Evolutionary conservation across 1,140 invertebrate genomes (phyloP).

Genomic region (Saccostrea cuccullata): DNA sequence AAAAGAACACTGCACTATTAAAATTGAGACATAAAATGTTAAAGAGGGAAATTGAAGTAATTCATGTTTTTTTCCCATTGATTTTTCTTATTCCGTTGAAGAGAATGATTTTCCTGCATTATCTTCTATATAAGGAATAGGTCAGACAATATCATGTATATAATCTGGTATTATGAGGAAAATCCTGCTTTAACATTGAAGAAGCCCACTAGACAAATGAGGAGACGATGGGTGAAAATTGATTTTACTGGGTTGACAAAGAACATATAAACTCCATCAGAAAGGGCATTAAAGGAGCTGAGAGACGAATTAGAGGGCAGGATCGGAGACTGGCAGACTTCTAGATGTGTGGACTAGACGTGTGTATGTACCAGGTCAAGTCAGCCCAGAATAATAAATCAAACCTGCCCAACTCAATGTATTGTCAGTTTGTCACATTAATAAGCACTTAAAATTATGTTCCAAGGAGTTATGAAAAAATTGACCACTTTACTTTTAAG

Average conservation of each 20-base stretch:
- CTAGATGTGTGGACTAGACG: no score
- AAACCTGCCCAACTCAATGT: no score
- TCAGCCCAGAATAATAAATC: no score
- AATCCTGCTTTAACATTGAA: not conserved
- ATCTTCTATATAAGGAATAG: not conserved
- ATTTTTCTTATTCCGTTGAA: not conserved
- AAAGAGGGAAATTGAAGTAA: not conserved
- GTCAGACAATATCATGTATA: not conserved
- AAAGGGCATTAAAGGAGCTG: not conserved
- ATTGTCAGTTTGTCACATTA: no score
- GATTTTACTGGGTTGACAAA: conserved; percentile 9
- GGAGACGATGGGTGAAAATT: conserved; percentile 3
- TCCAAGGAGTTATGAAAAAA: no score
- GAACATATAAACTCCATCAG: not conserved
- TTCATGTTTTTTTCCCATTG: not conserved
- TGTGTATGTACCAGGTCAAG: no score
- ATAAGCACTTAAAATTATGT: no score
- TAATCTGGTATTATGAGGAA: not conserved
- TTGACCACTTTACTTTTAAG: no score
- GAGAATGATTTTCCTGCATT: not conserved
- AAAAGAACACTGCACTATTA: not conserved
- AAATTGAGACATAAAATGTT: not conserved
- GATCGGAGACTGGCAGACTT: not conserved
- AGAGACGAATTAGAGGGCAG: not conserved
- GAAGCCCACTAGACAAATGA: not conserved